Evolutionary conservation across 2,888 invertebrate genomes (phyloP), one percentile per base, ranked within the genome.

Genomic region (Drosophila merina): DNA sequence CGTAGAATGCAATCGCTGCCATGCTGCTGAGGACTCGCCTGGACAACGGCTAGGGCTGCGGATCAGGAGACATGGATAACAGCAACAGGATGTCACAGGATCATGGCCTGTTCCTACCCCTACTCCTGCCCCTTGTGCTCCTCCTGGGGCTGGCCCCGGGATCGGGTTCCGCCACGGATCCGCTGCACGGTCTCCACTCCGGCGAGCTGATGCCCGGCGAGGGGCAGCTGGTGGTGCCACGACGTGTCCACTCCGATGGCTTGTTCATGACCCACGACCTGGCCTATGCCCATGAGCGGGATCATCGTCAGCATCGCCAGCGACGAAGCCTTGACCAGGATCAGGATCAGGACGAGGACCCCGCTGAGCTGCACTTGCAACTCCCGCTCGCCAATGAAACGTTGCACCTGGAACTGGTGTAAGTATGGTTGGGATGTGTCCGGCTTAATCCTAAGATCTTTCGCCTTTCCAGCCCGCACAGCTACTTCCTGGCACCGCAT

Each of bases 401-500:
- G 56, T 76, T 91, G 56, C 92, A 92, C 64, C 74, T 92, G 78
- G 92, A 92, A 79, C 84, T 92, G 67, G 86, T 88, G 92, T 92
- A 80, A 90, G 90, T 85, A 4, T 20, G 20, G 20, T 20, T 20
- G 20, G 20, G 2, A 1, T 1, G 5, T 1, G n/a, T 7, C 25
- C 2, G 44, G 6, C 25, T 28, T 36, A 5, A 12, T 36, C 36
- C 5, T 5, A 33, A 31, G 12, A 25, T 9, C 10, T 45, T 9
- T 26, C 33, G 45, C 40, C 20, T n/a, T 49, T 75, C 3, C 91
- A 94, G 94, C 91, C 95, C 95, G 66, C 94, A 94, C 86, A 93
- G 93, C 76, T 93, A 94, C 71, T 95, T 96, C 89, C 93, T 95
- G 83, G 93, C 94, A 42, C 95, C 96, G 26, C 93, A 93, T 56